Evolutionary conservation across 2,797 vertebrate species (phyloP).

Genomic region (Lutjanus campechanus): DNA sequence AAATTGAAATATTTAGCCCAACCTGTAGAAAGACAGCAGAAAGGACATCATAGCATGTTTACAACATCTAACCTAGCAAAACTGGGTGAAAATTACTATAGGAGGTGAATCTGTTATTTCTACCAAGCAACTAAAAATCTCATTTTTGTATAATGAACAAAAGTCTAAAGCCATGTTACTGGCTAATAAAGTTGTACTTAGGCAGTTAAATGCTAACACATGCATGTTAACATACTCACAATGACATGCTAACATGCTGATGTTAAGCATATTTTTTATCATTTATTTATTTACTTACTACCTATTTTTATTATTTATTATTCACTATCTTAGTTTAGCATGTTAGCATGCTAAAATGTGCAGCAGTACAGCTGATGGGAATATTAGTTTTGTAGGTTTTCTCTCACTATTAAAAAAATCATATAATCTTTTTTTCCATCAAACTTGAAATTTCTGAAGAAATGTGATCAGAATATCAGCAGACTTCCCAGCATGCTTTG

Average conservation of each 20-base stretch:
- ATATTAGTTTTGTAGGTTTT: background rate
- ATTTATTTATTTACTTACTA: too few species aligned
- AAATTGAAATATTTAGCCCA: background rate
- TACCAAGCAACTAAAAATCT: background rate
- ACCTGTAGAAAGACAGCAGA: background rate
- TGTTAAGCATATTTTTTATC: too few species aligned
- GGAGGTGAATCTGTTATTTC: background rate
- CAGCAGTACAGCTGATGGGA: too few species aligned
- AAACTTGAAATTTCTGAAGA: too few species aligned
- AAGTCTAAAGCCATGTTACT: background rate
- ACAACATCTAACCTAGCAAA: background rate
- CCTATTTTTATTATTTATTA: too few species aligned
- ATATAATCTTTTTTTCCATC: too few species aligned
- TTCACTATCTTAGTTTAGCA: background rate
- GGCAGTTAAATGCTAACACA: background rate
- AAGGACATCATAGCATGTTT: background rate
- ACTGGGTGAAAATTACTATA: too few species aligned
- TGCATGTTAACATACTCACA: background rate
- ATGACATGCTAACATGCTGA: background rate
- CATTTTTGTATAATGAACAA: background rate
- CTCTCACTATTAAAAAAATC: too few species aligned
- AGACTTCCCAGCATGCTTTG: too few species aligned
- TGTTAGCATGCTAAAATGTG: background rate
- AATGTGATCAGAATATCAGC: too few species aligned
- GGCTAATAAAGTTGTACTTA: background rate